Percentiles rank a stretch among this genome's conserved stretches.
phyloP scores from a whole-genome alignment of 2,113 vertebrate genomes.

The Cinclus cinclus region DNA sequence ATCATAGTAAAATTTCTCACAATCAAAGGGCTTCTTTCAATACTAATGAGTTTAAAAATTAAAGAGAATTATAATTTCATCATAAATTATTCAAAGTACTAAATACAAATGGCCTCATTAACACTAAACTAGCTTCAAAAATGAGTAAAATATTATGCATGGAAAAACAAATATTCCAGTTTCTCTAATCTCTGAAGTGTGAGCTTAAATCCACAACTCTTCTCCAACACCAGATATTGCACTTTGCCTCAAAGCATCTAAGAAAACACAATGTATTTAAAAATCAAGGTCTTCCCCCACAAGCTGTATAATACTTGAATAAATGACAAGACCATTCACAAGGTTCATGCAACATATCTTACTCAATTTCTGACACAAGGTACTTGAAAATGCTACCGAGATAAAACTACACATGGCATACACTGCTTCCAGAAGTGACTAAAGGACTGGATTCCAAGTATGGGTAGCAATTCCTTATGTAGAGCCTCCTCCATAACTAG shows the following conservation, averaged over 20 bases:
- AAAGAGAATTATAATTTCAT: conserved; percentile 18
- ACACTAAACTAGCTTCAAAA: not conserved
- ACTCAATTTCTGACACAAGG: not conserved
- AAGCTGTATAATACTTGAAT: not conserved
- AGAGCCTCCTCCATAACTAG: not conserved
- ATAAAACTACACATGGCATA: not conserved
- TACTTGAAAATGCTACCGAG: not conserved
- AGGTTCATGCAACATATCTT: not conserved
- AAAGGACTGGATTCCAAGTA: not conserved
- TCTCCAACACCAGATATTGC: not conserved
- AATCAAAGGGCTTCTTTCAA: not conserved
- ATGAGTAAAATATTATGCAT: not conserved
- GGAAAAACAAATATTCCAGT: not conserved
- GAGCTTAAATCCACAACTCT: not conserved
- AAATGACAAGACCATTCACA: not conserved
- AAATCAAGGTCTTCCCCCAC: not conserved
- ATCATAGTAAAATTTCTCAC: not conserved
- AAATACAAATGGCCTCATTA: conserved; percentile 33
- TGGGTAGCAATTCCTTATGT: not conserved
- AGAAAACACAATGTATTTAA: not conserved
- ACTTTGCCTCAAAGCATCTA: not conserved
- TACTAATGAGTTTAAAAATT: not conserved
- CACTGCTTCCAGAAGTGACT: not conserved
- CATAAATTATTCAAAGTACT: conserved; percentile 9
- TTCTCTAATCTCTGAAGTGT: not conserved